Evolutionary conservation across 2,797 vertebrate genomes (phyloP).

Genomic region (Scleropages formosus): DNA sequence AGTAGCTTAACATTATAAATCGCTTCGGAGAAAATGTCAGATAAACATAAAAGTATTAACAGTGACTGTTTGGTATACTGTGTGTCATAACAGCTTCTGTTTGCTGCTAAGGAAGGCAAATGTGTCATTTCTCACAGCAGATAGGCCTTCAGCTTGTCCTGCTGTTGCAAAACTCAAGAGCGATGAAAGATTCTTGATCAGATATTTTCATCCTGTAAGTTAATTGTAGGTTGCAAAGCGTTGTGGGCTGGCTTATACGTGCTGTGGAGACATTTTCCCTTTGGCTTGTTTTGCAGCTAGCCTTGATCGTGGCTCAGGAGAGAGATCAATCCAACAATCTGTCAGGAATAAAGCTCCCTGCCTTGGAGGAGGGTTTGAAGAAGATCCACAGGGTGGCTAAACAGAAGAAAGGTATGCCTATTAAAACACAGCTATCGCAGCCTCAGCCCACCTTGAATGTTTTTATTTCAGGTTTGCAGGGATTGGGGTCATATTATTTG

Average conservation of each 20-base stretch:
- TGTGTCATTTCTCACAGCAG: too few species aligned
- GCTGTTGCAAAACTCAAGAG: too few species aligned
- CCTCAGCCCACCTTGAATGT: not conserved
- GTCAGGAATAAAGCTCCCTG: constrained; percentile 81
- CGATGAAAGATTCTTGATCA: too few species aligned
- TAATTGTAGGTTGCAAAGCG: too few species aligned
- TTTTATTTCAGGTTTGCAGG: too few species aligned
- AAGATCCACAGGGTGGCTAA: constrained; percentile 80
- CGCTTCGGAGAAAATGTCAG: too few species aligned
- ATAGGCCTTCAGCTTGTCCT: too few species aligned
- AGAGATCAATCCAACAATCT: constrained; percentile 77
- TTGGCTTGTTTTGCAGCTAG: constrained; percentile 66
- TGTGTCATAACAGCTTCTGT: constrained; percentile 27
- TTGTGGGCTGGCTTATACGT: too few species aligned
- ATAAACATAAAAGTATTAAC: too few species aligned
- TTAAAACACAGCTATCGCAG: not conserved
- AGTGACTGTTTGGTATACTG: not conserved
- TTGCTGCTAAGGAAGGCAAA: too few species aligned
- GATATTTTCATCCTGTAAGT: too few species aligned
- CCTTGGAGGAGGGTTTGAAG: constrained; percentile 82
- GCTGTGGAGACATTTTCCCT: not conserved
- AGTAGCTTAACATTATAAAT: too few species aligned
- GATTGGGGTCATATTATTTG: not conserved
- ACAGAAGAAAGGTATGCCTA: constrained; percentile 70
- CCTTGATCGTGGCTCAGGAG: constrained; percentile 85